phyloP scores from a whole-genome alignment of 2,113 vertebrate genomes.

The Ptilorrhoa leucosticta region DNA sequence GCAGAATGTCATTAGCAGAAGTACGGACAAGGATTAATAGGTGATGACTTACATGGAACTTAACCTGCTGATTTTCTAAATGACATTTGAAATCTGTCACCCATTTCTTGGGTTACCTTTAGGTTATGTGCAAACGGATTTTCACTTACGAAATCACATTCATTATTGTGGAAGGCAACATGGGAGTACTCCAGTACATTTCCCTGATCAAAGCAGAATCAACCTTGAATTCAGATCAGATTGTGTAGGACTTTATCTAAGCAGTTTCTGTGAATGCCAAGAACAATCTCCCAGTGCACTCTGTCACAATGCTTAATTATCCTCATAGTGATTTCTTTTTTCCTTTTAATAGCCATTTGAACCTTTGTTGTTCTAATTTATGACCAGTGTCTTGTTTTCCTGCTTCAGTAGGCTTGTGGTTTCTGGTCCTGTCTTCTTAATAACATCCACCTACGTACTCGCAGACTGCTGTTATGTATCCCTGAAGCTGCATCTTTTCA shows the following conservation, averaged over 20 bases:
- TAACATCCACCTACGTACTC: rapidly evolving
- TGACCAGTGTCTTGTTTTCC: background rate
- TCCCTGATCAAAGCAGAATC: background rate
- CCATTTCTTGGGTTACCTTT: background rate
- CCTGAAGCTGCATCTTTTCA: background rate
- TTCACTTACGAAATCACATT: background rate
- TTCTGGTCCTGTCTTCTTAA: background rate
- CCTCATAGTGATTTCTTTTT: background rate
- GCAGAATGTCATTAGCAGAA: background rate
- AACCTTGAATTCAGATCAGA: background rate
- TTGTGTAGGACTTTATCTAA: background rate
- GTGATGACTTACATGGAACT: background rate
- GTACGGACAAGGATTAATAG: background rate
- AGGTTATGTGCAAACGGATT: background rate
- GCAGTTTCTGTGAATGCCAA: background rate
- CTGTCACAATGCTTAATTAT: background rate
- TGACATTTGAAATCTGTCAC: background rate
- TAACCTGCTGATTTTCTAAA: background rate
- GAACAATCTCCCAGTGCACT: background rate
- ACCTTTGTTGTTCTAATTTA: background rate
- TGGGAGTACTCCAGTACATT: background rate
- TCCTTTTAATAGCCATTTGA: background rate
- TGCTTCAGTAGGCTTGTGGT: background rate
- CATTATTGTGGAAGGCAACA: background rate
- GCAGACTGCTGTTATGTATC: background rate